A percentile compares a stretch with the other conserved stretches of the same genome.
Conservation (phyloP, 2,888 invertebrate genomes). For the Heliconius sara region DNA sequence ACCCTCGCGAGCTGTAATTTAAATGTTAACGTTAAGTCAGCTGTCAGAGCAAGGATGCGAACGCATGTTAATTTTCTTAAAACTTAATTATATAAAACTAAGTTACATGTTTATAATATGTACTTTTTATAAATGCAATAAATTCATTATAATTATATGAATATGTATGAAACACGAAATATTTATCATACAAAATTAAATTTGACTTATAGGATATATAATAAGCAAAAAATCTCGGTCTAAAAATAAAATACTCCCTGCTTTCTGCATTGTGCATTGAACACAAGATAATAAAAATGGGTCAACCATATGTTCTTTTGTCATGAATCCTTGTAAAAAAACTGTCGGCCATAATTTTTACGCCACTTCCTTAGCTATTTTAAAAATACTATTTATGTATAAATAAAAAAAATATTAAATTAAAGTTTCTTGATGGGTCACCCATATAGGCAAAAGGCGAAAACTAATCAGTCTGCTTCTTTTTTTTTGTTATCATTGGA, state of each 20-base stretch:
- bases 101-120: neutral
- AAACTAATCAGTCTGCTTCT: too few species aligned
- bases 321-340: constrained; percentile 18
- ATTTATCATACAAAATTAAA: neutral
- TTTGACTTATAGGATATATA: neutral
- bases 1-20: neutral
- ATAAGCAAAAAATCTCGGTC: neutral
- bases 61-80: constrained; percentile 1
- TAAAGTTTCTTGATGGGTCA: too few species aligned
- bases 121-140: too few species aligned
- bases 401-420: too few species aligned
- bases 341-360: constrained; percentile 3
- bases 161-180: neutral
- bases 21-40: neutral
- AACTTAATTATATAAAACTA: neutral
- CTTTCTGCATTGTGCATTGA: constrained; percentile 24
- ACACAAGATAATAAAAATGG: constrained; percentile 26
- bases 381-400: neutral
- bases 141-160: too few species aligned
- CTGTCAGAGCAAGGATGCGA: neutral
- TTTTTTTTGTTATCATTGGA: too few species aligned
- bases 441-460: neutral
- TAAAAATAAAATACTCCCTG: constrained; percentile 14
- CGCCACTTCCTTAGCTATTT: neutral
- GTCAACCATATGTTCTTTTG: constrained; percentile 32